phyloP scores from a whole-genome alignment of 2,797 vertebrate genomes.

The Sebastes diploproa region DNA sequence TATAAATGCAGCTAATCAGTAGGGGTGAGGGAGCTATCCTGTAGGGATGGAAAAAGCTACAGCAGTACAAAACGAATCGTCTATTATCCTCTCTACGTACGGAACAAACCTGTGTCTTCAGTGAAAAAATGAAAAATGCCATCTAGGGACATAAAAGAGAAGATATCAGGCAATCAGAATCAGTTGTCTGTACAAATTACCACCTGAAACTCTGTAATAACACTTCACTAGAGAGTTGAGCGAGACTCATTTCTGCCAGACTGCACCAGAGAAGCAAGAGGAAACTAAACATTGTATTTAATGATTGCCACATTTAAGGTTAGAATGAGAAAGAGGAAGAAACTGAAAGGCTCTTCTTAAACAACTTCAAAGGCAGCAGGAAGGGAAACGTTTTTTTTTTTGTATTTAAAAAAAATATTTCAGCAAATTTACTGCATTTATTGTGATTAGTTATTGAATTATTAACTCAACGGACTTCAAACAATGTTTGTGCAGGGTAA shows the following conservation, averaged over 20 bases:
- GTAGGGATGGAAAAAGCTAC: constrained; percentile 39
- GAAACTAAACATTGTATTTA: constrained; percentile 4
- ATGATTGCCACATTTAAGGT: constrained; percentile 4
- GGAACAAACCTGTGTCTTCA: constrained; percentile 80
- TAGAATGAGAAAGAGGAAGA: neutral
- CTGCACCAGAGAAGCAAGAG: neutral
- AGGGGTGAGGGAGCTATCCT: constrained; percentile 41
- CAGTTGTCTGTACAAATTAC: constrained; percentile 42
- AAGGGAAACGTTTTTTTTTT: neutral
- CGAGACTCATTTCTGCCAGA: constrained; percentile 14
- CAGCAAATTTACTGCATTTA: neutral
- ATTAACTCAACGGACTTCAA: neutral
- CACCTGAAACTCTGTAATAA: constrained; percentile 14
- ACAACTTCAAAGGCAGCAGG: neutral
- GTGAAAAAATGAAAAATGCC: constrained; percentile 75
- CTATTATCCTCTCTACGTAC: constrained; percentile 57
- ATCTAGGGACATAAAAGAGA: constrained; percentile 72
- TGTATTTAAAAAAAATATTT: neutral
- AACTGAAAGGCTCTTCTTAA: neutral
- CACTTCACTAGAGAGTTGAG: constrained; percentile 18
- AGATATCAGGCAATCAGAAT: constrained; percentile 65
- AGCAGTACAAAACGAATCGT: constrained; percentile 37
- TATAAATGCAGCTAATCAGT: constrained; percentile 57
- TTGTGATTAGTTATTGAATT: neutral
- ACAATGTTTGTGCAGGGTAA: neutral